These are phyloP conservation scores for Meganola albula DNA, from an alignment of 2,888 invertebrate genomes.

Conservation along the genomic window DNA sequence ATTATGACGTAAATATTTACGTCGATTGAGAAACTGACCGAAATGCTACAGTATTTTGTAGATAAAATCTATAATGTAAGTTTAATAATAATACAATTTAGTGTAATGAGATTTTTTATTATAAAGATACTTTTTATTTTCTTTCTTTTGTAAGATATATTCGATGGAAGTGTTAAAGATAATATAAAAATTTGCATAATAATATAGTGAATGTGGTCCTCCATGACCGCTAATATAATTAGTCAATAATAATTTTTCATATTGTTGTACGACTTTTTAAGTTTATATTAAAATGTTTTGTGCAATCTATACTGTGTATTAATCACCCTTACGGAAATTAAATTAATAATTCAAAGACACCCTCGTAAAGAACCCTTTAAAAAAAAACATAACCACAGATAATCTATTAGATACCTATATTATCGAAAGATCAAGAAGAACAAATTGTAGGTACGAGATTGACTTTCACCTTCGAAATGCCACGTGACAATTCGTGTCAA, in stretches of 20 bases:
- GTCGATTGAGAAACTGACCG: constrained; percentile 72
- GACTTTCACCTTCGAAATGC: too few relatives aligned
- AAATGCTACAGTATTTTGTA: constrained; percentile 75
- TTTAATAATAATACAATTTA: constrained; percentile 72
- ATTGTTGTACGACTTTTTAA: constrained; percentile 91
- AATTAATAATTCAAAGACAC: background rate
- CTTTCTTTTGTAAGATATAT: constrained; percentile 78
- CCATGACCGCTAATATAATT: constrained; percentile 84
- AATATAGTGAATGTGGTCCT: constrained; percentile 81
- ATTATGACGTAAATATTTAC: constrained; percentile 58
- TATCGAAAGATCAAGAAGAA: too few relatives aligned
- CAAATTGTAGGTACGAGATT: too few relatives aligned
- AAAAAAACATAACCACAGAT: too few relatives aligned
- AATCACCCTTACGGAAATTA: constrained; percentile 11
- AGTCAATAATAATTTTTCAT: constrained; percentile 90
- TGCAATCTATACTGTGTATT: constrained; percentile 79
- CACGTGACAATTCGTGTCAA: too few relatives aligned
- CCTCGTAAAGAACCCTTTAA: too few relatives aligned
- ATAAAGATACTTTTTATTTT: constrained; percentile 74
- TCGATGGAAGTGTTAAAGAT: constrained; percentile 79
- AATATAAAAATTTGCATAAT: constrained; percentile 81
- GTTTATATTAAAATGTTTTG: constrained; percentile 92
- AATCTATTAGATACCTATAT: too few relatives aligned
- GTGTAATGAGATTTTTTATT: constrained; percentile 76
- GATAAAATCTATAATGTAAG: constrained; percentile 77